Conservation (phyloP, 2,888 invertebrate genomes). For the Chymomyza procnemis region DNA sequence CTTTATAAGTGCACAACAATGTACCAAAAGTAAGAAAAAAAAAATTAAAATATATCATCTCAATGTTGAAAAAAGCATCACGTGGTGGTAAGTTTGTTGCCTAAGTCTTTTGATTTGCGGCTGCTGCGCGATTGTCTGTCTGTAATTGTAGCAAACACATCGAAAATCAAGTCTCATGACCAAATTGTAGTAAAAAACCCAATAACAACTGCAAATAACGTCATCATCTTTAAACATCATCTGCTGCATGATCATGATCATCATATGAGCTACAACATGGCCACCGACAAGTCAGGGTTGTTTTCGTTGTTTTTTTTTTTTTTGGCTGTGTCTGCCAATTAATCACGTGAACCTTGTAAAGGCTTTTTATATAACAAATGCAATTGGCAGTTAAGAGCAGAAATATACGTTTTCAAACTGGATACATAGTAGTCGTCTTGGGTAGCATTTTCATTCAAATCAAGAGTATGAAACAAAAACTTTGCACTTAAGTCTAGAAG, state of each 20-base stretch:
- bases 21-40: neutral
- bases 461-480: no score
- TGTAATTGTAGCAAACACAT: constrained; percentile 56
- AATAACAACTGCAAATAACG: neutral
- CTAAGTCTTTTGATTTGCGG: constrained; percentile 60
- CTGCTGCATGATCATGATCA: neutral
- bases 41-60: neutral
- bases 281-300: constrained; percentile 43
- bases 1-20: neutral
- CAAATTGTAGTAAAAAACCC: neutral
- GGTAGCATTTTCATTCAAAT: no score
- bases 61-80: neutral
- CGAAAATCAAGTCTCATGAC: constrained; percentile 1
- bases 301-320: constrained; percentile 25
- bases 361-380: constrained; percentile 41
- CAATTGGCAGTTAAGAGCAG: neutral
- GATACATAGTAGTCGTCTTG: no score
- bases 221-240: neutral
- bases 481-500: no score
- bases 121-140: constrained; percentile 32
- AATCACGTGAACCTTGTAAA: constrained; percentile 44
- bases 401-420: neutral
- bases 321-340: constrained; percentile 25
- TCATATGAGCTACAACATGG: neutral
- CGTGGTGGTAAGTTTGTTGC: constrained; percentile 52